phyloP scores from a whole-genome alignment of 2,113 vertebrate genomes.

The Campylorhamphus procurvoides region DNA sequence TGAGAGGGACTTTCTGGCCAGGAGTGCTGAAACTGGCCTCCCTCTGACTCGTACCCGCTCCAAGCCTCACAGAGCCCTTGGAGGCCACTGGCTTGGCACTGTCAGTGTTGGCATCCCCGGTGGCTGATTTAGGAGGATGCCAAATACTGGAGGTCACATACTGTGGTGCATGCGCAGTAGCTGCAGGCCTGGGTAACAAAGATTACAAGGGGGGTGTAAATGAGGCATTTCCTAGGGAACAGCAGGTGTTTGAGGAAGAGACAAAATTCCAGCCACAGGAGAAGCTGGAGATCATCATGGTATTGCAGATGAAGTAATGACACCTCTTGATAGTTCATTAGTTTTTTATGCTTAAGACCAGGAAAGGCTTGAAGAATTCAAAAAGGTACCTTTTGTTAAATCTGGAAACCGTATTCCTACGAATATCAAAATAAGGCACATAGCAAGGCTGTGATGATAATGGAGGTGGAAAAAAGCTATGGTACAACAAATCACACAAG shows the following conservation, averaged over 20 bases:
- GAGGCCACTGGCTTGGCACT: conserved; percentile 59
- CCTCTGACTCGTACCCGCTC: conserved; percentile 58
- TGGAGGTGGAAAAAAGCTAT: not conserved
- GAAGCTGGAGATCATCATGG: not conserved
- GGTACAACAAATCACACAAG: not conserved
- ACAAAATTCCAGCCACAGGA: not conserved
- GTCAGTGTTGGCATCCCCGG: conserved; percentile 52
- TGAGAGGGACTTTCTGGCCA: conserved; percentile 63
- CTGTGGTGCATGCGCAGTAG: conserved; percentile 22
- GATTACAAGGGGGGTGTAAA: conserved; percentile 48
- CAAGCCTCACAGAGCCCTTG: conserved; percentile 63
- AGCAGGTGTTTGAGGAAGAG: not conserved
- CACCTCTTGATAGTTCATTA: not conserved
- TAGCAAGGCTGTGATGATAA: not conserved
- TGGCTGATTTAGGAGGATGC: conserved; percentile 63
- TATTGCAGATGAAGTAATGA: not conserved
- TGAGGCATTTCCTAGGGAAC: not conserved
- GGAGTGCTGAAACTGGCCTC: conserved; percentile 13
- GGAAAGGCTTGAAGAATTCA: not conserved
- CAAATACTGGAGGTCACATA: conserved; percentile 65
- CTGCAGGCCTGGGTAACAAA: conserved; percentile 68
- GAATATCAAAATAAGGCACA: not conserved
- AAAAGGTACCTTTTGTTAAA: not conserved
- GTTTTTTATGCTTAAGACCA: not conserved
- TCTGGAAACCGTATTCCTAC: not conserved